These are phyloP conservation scores for Peromyscus melanophrys DNA, from an alignment of 2,797 vertebrate genomes.

Conservation along the genomic window DNA sequence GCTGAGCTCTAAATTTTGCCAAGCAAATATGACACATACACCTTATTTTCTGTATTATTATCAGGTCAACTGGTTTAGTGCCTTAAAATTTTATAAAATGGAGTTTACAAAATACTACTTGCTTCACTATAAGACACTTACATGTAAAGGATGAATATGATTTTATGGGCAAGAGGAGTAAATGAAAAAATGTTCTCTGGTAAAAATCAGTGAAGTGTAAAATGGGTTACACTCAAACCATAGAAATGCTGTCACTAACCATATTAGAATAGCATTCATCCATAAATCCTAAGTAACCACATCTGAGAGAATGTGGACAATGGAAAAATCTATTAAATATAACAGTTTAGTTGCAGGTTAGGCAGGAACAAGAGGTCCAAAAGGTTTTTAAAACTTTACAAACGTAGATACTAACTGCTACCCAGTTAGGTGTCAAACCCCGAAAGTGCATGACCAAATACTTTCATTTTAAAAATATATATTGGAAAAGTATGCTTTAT, in stretches of 20 bases:
- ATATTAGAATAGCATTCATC: conserved; percentile 47
- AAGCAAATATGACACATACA: not conserved
- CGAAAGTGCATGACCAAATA: not conserved
- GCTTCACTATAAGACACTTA: conserved; percentile 60
- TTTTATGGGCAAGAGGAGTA: conserved; percentile 32
- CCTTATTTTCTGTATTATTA: conserved; percentile 33
- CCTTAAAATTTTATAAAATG: conserved; percentile 42
- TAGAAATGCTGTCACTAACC: conserved; percentile 57
- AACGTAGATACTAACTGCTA: conserved; percentile 40
- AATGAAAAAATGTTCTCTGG: conserved; percentile 53
- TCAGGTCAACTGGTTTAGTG: conserved; percentile 44
- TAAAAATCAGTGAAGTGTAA: conserved; percentile 64
- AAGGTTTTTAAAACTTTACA: conserved; percentile 31
- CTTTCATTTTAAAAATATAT: conserved; percentile 49
- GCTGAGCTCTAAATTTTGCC: conserved; percentile 3
- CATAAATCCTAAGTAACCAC: conserved; percentile 58
- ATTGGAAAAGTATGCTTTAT: conserved; percentile 60
- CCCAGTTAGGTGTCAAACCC: conserved; percentile 8
- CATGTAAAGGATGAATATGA: conserved; percentile 37
- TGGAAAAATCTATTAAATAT: conserved; percentile 47
- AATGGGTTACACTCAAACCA: conserved; percentile 66
- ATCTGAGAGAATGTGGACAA: conserved; percentile 59
- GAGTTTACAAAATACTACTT: conserved; percentile 1
- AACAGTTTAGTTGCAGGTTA: conserved; percentile 59
- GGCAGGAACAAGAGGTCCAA: not conserved